A percentile compares a stretch with the other conserved stretches of the same genome.
phyloP scores from a whole-genome alignment of 2,113 vertebrate genomes.

The Corythoichthys intestinalis region DNA sequence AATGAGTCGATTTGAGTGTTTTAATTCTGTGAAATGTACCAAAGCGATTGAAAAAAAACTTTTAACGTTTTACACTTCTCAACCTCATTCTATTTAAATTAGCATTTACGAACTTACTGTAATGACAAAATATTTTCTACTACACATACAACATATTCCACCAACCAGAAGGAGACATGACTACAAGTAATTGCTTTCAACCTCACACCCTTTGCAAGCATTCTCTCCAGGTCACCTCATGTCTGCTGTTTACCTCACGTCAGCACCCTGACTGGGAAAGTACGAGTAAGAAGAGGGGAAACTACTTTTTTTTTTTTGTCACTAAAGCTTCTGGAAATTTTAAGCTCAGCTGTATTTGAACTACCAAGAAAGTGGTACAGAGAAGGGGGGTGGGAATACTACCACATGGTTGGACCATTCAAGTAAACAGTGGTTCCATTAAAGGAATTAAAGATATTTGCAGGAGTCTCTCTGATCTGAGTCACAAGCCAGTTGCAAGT shows the following conservation, averaged over 20 bases:
- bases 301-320: no score
- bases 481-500: no score
- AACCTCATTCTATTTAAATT: background rate
- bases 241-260: slow-evolving; percentile 6
- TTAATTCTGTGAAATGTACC: no score
- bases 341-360: no score
- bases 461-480: no score
- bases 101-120: background rate
- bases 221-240: slow-evolving; percentile 19
- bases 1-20: no score
- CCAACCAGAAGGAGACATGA: slow-evolving; percentile 17
- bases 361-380: no score
- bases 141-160: slow-evolving; percentile 19
- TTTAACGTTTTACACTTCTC: background rate
- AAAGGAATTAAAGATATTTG: no score
- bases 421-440: no score
- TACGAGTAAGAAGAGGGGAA: background rate
- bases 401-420: no score
- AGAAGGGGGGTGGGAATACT: no score
- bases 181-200: slow-evolving; percentile 14
- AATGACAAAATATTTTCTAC: slow-evolving; percentile 15
- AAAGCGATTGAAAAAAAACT: no score
- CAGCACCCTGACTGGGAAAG: background rate
- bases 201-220: background rate
- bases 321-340: background rate